phyloP scores from a whole-genome alignment of 1,140 invertebrate species.

The Gryon sp. region DNA sequence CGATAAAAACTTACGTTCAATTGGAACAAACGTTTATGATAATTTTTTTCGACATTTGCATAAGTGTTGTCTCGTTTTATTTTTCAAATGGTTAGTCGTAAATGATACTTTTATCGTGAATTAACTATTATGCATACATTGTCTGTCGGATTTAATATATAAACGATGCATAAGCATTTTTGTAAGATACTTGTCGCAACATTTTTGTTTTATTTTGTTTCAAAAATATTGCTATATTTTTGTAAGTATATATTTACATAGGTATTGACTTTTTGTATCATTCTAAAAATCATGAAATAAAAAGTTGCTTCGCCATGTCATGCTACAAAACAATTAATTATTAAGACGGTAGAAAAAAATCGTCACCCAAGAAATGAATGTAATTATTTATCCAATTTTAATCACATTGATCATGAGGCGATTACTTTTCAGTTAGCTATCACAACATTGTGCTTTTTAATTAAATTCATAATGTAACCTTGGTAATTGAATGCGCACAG shows the following conservation, averaged over 20 bases:
- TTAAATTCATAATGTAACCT: slow-evolving; percentile 26
- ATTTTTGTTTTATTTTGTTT: not conserved
- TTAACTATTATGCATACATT: not conserved
- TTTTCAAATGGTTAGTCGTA: not conserved
- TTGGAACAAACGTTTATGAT: slow-evolving; percentile 29
- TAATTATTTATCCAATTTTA: slow-evolving; percentile 44
- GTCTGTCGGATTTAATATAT: too few relatives aligned
- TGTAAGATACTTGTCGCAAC: too few relatives aligned
- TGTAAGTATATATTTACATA: slow-evolving; percentile 30
- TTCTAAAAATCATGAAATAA: not conserved
- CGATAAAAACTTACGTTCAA: slow-evolving; percentile 21
- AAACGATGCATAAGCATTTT: too few relatives aligned
- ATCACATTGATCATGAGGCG: slow-evolving; percentile 15
- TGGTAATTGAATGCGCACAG: slow-evolving; percentile 1
- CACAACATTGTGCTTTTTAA: slow-evolving; percentile 18
- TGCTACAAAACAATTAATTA: slow-evolving; percentile 25
- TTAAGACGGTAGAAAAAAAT: slow-evolving; percentile 12
- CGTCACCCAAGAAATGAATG: slow-evolving; percentile 17
- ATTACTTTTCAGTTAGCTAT: slow-evolving; percentile 31
- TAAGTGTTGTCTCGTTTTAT: slow-evolving; percentile 23
- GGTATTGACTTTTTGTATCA: not conserved
- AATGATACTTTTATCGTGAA: slow-evolving; percentile 8
- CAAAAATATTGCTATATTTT: too few relatives aligned
- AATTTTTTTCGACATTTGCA: slow-evolving; percentile 27
- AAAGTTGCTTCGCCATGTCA: not conserved